Percentiles rank a stretch among this genome's conserved stretches.
phyloP scores from a whole-genome alignment of 2,113 vertebrate species.

The Perca flavescens region DNA sequence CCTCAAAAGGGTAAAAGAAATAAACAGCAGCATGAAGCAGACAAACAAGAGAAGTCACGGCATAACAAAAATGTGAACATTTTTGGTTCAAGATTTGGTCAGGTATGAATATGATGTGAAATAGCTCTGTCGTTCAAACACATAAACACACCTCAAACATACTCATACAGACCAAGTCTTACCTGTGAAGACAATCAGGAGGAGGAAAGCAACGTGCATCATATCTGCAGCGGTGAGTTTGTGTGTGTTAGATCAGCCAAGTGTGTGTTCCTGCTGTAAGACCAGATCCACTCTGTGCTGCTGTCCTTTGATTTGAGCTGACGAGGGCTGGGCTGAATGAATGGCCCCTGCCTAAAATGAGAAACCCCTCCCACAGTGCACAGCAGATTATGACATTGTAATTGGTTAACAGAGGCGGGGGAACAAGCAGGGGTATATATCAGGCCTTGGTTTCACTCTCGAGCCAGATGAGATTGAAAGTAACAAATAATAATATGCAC shows the following conservation, averaged over 20 bases:
- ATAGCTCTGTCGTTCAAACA: not conserved
- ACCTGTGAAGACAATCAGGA: conserved; percentile 71
- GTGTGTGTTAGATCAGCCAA: not conserved
- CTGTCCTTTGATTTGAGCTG: not conserved
- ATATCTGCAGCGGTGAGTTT: conserved; percentile 33
- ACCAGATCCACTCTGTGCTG: not conserved
- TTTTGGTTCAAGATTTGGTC: not conserved
- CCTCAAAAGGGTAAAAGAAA: not conserved
- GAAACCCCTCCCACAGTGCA: conserved; percentile 37
- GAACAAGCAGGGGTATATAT: not conserved
- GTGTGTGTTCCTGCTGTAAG: not conserved
- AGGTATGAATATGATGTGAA: not conserved
- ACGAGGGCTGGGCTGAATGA: conserved; percentile 8
- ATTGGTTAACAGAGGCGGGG: conserved; percentile 11
- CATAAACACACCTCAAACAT: not conserved
- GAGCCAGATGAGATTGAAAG: conserved; percentile 3
- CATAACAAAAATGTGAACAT: not conserved
- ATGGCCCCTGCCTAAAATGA: conserved; percentile 22
- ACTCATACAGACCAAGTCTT: conserved; percentile 25
- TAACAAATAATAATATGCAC: not conserved
- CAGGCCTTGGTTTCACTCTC: not conserved
- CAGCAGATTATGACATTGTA: not conserved
- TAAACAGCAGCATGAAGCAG: not conserved
- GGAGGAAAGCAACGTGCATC: conserved; percentile 35
- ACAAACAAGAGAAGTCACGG: not conserved